Percentiles rank a stretch among this genome's conserved stretches.
phyloP scores from a whole-genome alignment of 2,797 vertebrate species.

The Pygocentrus nattereri region DNA sequence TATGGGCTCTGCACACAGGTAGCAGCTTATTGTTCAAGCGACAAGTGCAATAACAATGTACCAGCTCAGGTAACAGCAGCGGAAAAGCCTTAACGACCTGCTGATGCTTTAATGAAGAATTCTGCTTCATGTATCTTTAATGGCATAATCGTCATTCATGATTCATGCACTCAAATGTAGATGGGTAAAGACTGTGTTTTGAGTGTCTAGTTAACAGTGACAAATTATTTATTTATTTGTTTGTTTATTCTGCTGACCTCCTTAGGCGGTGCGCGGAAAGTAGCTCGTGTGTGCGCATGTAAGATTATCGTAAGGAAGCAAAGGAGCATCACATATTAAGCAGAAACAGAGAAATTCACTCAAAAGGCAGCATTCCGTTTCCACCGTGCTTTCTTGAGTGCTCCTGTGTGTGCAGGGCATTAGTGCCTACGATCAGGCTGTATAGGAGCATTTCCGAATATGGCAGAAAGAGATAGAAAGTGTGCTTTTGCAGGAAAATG shows the following conservation, averaged over 20 bases:
- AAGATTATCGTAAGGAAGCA: background rate
- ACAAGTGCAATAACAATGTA: background rate
- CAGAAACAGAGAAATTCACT: slow-evolving; percentile 12
- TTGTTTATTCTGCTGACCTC: slow-evolving; percentile 15
- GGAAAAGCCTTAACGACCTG: background rate
- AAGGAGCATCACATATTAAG: background rate
- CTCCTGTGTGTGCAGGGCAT: background rate
- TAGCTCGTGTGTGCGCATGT: slow-evolving; percentile 55
- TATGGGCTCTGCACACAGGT: background rate
- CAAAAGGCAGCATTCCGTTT: background rate
- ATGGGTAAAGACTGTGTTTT: background rate
- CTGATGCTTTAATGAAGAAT: slow-evolving; percentile 8
- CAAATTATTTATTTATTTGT: slow-evolving; percentile 18
- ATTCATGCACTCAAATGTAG: background rate
- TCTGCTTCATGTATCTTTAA: slow-evolving; percentile 7
- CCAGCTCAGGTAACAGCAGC: background rate
- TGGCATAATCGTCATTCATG: slow-evolving; percentile 7
- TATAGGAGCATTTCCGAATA: background rate
- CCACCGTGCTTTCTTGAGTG: background rate
- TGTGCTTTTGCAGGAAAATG: slow-evolving; percentile 65
- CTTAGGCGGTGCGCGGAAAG: background rate
- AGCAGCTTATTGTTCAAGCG: background rate
- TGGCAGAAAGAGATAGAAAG: slow-evolving; percentile 62
- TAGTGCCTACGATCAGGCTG: background rate
- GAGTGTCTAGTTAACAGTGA: background rate